Evolutionary conservation across 2,797 vertebrate species (phyloP).

Genomic region (Crypturellus tataupa): DNA sequence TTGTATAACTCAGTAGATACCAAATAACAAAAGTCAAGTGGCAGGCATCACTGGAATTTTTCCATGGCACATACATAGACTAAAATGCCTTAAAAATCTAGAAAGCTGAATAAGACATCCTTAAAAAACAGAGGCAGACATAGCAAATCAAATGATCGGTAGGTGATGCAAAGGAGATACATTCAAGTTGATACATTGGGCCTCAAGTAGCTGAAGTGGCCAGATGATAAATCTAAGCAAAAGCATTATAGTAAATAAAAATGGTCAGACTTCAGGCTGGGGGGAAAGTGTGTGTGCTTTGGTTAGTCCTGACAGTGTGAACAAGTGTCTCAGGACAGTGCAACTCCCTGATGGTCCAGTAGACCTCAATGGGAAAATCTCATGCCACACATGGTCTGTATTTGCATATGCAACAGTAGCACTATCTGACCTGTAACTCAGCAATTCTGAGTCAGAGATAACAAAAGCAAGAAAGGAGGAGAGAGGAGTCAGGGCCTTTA

Average conservation of each 20-base stretch:
- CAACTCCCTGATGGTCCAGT: rapidly evolving
- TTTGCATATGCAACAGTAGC: background rate
- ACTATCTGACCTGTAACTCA: background rate
- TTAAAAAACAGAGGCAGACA: background rate
- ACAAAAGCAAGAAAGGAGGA: background rate
- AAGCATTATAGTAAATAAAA: background rate
- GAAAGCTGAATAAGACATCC: background rate
- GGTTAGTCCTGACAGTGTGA: background rate
- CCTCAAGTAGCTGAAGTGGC: background rate
- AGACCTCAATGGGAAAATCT: background rate
- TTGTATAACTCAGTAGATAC: conserved; percentile 14
- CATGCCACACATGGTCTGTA: background rate
- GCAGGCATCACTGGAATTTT: conserved; percentile 3
- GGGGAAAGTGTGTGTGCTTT: background rate
- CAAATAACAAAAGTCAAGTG: background rate
- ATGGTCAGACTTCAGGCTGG: background rate
- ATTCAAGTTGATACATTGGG: background rate
- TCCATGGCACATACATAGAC: background rate
- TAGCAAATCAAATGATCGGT: background rate
- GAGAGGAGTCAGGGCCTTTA: background rate
- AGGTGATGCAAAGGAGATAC: background rate
- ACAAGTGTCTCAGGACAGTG: background rate
- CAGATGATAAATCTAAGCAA: background rate
- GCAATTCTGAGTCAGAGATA: rapidly evolving
- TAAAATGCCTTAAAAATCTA: background rate